Percentiles rank a stretch among this genome's conserved stretches.
phyloP scores from a whole-genome alignment of 1,140 invertebrate genomes.

The Oryzaephilus surinamensis region DNA sequence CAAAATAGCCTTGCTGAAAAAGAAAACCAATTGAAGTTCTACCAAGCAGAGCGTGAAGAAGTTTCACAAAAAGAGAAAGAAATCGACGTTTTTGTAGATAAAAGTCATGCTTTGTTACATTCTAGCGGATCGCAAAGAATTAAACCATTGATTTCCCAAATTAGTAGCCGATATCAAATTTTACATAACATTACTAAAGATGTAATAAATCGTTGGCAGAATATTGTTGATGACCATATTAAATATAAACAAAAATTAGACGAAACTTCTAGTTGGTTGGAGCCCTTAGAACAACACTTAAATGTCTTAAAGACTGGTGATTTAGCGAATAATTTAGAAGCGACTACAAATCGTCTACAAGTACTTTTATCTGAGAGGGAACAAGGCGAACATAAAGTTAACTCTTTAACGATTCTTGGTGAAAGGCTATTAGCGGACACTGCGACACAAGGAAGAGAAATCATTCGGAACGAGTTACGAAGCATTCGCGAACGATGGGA shows the following conservation, averaged over 20 bases:
- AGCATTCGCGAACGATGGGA: conserved; percentile 75
- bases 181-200: conserved; percentile 77
- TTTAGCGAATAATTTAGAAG: conserved; percentile 38
- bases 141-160: conserved; percentile 79
- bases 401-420: conserved; percentile 58
- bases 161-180: conserved; percentile 80
- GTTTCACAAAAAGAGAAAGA: conserved; percentile 66
- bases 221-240: conserved; percentile 74
- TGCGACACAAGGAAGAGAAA: conserved; percentile 78
- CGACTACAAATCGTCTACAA: conserved; percentile 57
- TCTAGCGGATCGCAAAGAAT: conserved; percentile 74
- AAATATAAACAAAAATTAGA: conserved; percentile 67
- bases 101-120: conserved; percentile 76
- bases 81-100: conserved; percentile 83
- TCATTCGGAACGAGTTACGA: conserved; percentile 71
- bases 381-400: conserved; percentile 67
- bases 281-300: conserved; percentile 64
- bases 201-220: conserved; percentile 76
- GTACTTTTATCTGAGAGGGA: conserved; percentile 72
- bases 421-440: conserved; percentile 87
- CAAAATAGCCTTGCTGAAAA: conserved; percentile 75
- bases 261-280: conserved; percentile 67
- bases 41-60: conserved; percentile 61
- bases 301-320: conserved; percentile 43
- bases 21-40: conserved; percentile 57